A percentile compares a stretch with the other conserved stretches of the same genome.
These are phyloP conservation scores for Melanotaenia duboulayi DNA, from an alignment of 2,113 vertebrate species.

Conservation along the genomic window DNA sequence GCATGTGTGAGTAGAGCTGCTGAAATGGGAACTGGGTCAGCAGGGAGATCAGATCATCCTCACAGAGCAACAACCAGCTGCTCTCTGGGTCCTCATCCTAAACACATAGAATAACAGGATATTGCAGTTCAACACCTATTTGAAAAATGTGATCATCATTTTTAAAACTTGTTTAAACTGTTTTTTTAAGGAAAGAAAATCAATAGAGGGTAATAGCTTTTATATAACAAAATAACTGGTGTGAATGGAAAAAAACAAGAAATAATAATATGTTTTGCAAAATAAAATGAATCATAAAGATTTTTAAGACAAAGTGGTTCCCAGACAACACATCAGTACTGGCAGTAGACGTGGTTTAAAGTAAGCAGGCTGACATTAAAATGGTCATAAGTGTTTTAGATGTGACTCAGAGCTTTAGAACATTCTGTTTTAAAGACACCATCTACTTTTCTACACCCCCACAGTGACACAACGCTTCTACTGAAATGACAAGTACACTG, in stretches of 20 bases:
- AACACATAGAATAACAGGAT: conserved; percentile 13
- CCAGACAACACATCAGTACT: conserved; percentile 11
- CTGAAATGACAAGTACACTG: conserved; percentile 1
- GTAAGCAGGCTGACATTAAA: conserved; percentile 29
- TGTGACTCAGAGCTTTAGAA: conserved; percentile 38
- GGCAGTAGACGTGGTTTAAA: conserved; percentile 11
- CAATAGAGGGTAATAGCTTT: background rate
- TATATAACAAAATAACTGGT: background rate
- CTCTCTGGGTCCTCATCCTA: conserved; percentile 97
- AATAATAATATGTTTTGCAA: background rate
- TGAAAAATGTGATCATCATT: no score
- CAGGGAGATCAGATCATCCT: conserved; percentile 92
- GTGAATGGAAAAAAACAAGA: background rate
- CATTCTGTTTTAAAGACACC: conserved; percentile 17
- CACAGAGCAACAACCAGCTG: conserved; percentile 93
- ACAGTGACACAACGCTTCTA: background rate
- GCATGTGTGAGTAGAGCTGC: conserved; percentile 93
- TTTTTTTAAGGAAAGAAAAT: no score
- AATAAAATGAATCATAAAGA: background rate
- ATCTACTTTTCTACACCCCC: conserved; percentile 3
- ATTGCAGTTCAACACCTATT: background rate
- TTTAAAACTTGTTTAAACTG: background rate
- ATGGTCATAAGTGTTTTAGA: conserved; percentile 23
- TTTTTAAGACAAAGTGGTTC: conserved; percentile 23
- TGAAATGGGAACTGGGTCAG: conserved; percentile 96